These are phyloP conservation scores for Eidolon helvum DNA, from an alignment of 2,113 vertebrate species.

Conservation along the genomic window DNA sequence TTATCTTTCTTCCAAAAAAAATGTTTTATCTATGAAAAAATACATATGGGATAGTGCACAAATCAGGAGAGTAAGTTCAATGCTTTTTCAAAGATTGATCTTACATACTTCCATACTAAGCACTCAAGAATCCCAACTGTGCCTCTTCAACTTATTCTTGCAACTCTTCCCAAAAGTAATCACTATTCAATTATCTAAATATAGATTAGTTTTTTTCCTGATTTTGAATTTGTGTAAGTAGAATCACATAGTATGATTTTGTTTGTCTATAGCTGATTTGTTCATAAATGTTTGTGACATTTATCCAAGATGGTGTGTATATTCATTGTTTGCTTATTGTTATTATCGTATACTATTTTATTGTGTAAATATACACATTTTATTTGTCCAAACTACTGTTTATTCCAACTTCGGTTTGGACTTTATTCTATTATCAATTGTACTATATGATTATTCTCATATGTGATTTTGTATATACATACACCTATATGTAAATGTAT, in stretches of 20 bases:
- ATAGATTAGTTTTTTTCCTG: neutral
- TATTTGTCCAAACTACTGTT: neutral
- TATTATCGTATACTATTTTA: neutral
- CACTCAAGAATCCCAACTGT: neutral
- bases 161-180: neutral
- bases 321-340: neutral
- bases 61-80: neutral
- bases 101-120: accelerated
- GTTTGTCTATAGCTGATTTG: neutral
- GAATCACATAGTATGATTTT: neutral
- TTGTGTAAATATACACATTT: neutral
- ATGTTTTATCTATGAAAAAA: neutral
- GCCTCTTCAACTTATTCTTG: too few species aligned
- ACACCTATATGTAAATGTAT: too few species aligned
- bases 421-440: neutral
- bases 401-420: neutral
- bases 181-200: neutral
- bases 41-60: neutral
- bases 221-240: neutral
- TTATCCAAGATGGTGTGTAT: neutral
- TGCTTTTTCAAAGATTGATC: neutral
- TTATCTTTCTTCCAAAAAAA: neutral
- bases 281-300: neutral
- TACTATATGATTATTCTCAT: neutral
- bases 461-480: neutral